phyloP scores from a whole-genome alignment of 2,797 vertebrate species.

The Periophthalmus magnuspinnatus region DNA sequence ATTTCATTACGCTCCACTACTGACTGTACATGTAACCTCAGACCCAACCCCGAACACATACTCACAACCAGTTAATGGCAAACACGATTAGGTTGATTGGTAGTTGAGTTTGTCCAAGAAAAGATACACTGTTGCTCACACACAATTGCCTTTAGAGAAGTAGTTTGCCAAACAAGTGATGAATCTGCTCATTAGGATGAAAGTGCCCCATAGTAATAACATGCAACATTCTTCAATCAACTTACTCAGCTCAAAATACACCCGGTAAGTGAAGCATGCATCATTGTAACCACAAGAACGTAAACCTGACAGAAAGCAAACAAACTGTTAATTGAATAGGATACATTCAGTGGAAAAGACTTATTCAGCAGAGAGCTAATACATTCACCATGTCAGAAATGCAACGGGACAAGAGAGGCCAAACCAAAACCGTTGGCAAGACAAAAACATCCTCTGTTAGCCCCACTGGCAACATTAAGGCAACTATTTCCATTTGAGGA shows the following conservation, averaged over 20 bases:
- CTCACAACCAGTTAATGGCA: not conserved
- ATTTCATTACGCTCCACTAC: no score
- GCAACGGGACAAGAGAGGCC: constrained; percentile 8
- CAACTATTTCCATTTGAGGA: constrained; percentile 23
- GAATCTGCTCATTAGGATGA: constrained; percentile 21
- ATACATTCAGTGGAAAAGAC: constrained; percentile 21
- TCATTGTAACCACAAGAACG: constrained; percentile 17
- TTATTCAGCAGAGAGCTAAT: constrained; percentile 36
- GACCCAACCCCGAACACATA: not conserved
- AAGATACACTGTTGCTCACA: not conserved
- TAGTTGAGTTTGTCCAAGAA: constrained; percentile 8
- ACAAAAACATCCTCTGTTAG: constrained; percentile 13
- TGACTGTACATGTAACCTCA: not conserved
- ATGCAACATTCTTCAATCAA: constrained; percentile 26
- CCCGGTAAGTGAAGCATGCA: constrained; percentile 10
- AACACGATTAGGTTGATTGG: not conserved
- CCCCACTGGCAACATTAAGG: constrained; percentile 19
- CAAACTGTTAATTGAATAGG: constrained; percentile 18
- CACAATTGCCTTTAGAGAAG: not conserved
- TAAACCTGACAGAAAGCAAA: constrained; percentile 1
- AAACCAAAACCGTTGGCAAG: constrained; percentile 45
- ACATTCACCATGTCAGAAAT: constrained; percentile 33
- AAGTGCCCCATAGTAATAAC: constrained; percentile 23
- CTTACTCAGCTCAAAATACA: constrained; percentile 25
- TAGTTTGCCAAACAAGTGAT: constrained; percentile 11